Base-by-base conservation (phyloP, 2,113 vertebrate genomes). In the Megalops atlanticus region DNA sequence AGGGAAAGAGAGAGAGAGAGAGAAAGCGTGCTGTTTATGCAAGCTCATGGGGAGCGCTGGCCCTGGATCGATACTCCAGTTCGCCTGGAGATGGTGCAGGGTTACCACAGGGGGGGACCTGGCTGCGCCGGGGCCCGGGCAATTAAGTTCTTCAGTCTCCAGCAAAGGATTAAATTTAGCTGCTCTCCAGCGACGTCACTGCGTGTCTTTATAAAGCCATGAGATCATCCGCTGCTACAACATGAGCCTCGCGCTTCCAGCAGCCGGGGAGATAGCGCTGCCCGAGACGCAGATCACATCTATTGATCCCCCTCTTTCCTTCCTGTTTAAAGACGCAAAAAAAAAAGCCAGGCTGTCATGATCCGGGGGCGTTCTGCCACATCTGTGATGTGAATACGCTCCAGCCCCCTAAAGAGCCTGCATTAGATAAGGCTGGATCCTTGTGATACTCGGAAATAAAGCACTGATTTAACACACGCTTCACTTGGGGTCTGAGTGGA, bases 111-210 rank as follows among this genome's bases (percentile, higher is more conserved):
- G 81, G 72, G 72, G 71, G 75, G 70, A 81, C 80, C 77, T n/a
- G 71, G 86, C 83, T 84, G 84, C 84, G 87, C 89, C 83, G 89
- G 72, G 87, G 89, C 82, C 85, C 54, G 76, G 82, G 88, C 93
- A 91, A 92, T 93, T 92, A 93, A 89, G 89, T 90, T 91, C 90
- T 85, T 87, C 86, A 87, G 88, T 91, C 90, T 93, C 90, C 88
- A 91, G 88, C 85, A 89, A 84, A 87, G 91, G 92, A 93, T 93
- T 95, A 93, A 92, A 94, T 94, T 94, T 94, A 94, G 92, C 90
- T 87, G 85, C 84, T 91, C 86, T 90, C 86, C 85, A 87, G 84
- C 84, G 83, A 91, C 90, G 89, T 90, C 89, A 91, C 90, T 89
- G 89, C 85, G 88, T n/a, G 89, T 91, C 91, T 93, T 94, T 93